Base-by-base conservation (phyloP, 2,888 invertebrate species). In the Drepanosiphum platanoidis region DNA sequence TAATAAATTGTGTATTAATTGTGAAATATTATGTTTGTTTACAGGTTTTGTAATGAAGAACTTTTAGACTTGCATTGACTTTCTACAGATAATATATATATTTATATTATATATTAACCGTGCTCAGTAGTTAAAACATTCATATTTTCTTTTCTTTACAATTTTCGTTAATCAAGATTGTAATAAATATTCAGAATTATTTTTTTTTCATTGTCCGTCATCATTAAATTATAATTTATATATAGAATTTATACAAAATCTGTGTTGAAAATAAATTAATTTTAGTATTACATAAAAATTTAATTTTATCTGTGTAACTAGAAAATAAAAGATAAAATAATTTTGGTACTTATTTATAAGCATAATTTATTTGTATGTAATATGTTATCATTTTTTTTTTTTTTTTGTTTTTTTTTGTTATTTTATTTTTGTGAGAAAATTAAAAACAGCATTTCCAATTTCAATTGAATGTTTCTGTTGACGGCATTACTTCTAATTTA, bases 21-120 rank as follows among this genome's bases (percentile, higher is more conserved):
- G n/a, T 46, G n/a, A n/a, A n/a, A n/a, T n/a, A n/a, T 68, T 32
- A 1, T 68, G 13, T 79, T 81, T 71, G 34, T 46, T 82, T 74
- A 68, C 72, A 74, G 72, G 61, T 82, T 82, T 74, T 64, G 36
- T 64, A 82, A 72, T 83, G 75, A 66, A 75, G 74, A 83, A 83
- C 30, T 30, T 75, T 66, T 75, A 83, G 82, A 74, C 72, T 82
- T 64, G 32, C 46, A 72, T 34, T 74, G 52, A 83, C 75, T 83
- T 82, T 72, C 64, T 75, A 64, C 42, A 46, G 66, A 39, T 83
- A 66, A 46, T 52, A 52, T 22, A n/a, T n/a, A n/a, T n/a, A n/a
- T n/a, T n/a, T n/a, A n/a, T 70, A 70, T 18, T 32, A 66, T 66
- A 34, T 64, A n/a, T 32, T 75, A 83, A 64, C 75, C 66, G 36